Evolutionary conservation across 2,888 invertebrate genomes (phyloP).

Genomic region (Leptinotarsa juncta): DNA sequence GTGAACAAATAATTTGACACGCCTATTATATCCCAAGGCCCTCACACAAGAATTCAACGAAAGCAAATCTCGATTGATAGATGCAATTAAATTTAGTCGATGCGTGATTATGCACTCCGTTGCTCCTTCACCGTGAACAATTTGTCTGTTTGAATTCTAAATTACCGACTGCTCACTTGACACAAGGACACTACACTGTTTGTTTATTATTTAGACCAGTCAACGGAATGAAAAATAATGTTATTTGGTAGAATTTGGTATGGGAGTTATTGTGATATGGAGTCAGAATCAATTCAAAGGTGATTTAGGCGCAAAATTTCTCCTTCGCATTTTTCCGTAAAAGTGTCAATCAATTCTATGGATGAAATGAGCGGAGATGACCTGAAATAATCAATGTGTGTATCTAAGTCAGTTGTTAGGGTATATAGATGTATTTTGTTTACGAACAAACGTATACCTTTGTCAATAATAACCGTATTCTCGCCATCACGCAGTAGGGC

Average conservation of each 20-base stretch:
- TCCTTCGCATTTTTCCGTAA: no score
- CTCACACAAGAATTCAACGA: slow-evolving; percentile 24
- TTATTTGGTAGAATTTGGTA: neutral
- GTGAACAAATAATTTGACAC: slow-evolving; percentile 19
- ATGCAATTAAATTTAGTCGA: slow-evolving; percentile 34
- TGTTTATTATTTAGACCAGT: slow-evolving; percentile 11
- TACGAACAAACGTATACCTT: no score
- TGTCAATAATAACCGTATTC: no score
- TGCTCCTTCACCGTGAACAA: slow-evolving; percentile 34
- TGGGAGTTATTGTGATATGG: neutral
- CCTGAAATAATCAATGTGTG: no score
- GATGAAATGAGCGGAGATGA: no score
- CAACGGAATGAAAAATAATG: slow-evolving; percentile 7
- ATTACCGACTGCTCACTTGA: slow-evolving; percentile 31
- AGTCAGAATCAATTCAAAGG: neutral
- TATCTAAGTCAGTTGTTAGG: no score
- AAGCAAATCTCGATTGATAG: slow-evolving; percentile 34
- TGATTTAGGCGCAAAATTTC: no score
- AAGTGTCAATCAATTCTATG: no score
- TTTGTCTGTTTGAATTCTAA: slow-evolving; percentile 33
- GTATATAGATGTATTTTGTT: no score
- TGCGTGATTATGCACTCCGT: slow-evolving; percentile 35
- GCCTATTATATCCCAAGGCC: slow-evolving; percentile 15
- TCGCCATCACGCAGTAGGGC: no score
- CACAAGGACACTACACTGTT: slow-evolving; percentile 28